These are phyloP conservation scores for Pyrrhosoma nymphula DNA, from an alignment of 2,888 invertebrate genomes.

Conservation along the genomic window DNA sequence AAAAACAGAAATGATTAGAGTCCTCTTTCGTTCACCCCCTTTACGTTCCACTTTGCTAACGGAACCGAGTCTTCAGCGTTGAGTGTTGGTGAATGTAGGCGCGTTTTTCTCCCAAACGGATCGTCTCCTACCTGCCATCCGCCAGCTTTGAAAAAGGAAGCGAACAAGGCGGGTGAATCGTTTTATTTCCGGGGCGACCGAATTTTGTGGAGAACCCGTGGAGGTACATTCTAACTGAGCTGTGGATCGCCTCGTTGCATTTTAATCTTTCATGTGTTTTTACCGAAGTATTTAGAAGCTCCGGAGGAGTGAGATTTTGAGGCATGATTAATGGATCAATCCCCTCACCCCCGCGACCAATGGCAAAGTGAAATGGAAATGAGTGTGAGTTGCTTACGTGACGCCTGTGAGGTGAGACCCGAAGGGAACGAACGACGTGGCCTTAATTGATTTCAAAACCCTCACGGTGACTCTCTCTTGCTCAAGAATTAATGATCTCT, in stretches of 20 bases:
- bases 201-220: too few species aligned
- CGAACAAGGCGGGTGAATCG: too few species aligned
- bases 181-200: too few species aligned
- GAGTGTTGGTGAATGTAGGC: too few species aligned
- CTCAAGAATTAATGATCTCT: background rate
- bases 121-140: too few species aligned
- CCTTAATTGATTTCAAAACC: background rate
- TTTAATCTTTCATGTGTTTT: too few species aligned
- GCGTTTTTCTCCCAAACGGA: too few species aligned
- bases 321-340: background rate
- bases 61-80: background rate
- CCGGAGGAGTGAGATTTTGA: too few species aligned
- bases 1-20: background rate
- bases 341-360: background rate
- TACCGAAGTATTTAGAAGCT: too few species aligned
- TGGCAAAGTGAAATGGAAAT: background rate
- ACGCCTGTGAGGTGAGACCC: background rate
- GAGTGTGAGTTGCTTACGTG: background rate
- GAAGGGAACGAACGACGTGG: background rate
- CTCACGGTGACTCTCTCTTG: background rate
- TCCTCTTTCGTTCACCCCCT: background rate
- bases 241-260: too few species aligned
- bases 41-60: background rate
- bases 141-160: too few species aligned
- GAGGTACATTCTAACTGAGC: too few species aligned